phyloP scores from a whole-genome alignment of 2,888 invertebrate genomes.

The Bibio marci region DNA sequence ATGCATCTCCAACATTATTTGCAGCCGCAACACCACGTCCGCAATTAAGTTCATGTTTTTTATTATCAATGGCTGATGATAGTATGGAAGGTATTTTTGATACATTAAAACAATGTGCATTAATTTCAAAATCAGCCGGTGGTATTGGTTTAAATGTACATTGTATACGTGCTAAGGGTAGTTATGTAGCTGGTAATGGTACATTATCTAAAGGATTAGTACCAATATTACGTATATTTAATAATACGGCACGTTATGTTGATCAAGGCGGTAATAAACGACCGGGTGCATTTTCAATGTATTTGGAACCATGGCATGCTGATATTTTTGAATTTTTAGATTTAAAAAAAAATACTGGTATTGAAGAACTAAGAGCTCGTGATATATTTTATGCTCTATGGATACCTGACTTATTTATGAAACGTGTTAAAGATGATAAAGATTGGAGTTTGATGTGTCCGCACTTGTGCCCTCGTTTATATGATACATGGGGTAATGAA shows the following conservation, averaged over 20 bases:
- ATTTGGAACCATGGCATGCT: conserved; percentile 97
- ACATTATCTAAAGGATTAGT: conserved; percentile 90
- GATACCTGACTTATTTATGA: conserved; percentile 98
- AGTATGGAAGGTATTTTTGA: conserved; percentile 91
- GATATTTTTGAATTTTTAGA: conserved; percentile 93
- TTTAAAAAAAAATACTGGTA: conserved; percentile 87
- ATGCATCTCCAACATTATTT: conserved; percentile 95
- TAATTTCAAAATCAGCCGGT: conserved; percentile 93
- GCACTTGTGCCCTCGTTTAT: conserved; percentile 73
- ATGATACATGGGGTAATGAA: conserved; percentile 87
- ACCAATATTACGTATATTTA: conserved; percentile 89
- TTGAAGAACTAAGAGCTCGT: conserved; percentile 84
- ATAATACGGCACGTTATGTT: conserved; percentile 90
- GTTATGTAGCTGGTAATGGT: conserved; percentile 85
- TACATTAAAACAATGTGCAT: conserved; percentile 79
- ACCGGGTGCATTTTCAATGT: conserved; percentile 95
- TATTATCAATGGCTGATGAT: conserved; percentile 86
- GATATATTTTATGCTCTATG: conserved; percentile 95
- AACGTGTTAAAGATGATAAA: conserved; percentile 66
- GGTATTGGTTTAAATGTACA: conserved; percentile 95
- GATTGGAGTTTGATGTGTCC: conserved; percentile 97
- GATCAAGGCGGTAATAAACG: conserved; percentile 97
- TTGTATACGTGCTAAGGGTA: conserved; percentile 82
- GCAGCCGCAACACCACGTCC: conserved; percentile 83
- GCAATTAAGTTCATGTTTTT: conserved; percentile 89